phyloP scores from a whole-genome alignment of 2,797 vertebrate species.

The Anguilla marmorata region DNA sequence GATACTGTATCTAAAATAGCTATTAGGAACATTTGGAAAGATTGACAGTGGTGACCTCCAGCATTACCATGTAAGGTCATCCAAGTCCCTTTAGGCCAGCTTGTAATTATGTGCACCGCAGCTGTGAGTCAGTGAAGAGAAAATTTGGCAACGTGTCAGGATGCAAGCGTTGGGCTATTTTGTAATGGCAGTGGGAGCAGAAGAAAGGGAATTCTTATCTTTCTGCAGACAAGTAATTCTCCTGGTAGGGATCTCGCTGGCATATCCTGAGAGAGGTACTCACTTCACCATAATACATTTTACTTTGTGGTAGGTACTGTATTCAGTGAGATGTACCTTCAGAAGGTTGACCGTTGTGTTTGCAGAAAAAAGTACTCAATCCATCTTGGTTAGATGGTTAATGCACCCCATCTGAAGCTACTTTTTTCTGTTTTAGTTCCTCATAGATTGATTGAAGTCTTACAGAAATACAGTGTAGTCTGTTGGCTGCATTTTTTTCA shows the following conservation, averaged over 20 bases:
- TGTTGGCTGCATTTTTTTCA: background rate
- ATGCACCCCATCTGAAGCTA: background rate
- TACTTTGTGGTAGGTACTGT: background rate
- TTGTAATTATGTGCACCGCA: constrained; percentile 33
- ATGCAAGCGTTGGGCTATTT: background rate
- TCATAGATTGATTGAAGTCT: background rate
- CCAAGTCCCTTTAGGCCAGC: constrained; percentile 31
- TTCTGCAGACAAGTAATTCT: background rate
- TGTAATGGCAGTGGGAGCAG: constrained; percentile 1
- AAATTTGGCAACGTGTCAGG: constrained; percentile 1
- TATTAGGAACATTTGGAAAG: background rate
- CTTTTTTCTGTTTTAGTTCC: background rate
- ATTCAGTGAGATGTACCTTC: background rate
- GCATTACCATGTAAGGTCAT: constrained; percentile 41
- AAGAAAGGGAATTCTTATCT: constrained; percentile 22
- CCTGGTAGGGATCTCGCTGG: background rate
- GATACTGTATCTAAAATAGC: constrained; percentile 17
- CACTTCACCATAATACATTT: background rate
- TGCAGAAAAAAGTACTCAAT: background rate
- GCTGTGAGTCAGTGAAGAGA: constrained; percentile 33
- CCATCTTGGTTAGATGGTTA: background rate
- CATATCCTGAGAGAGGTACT: background rate
- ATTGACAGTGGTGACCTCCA: constrained; percentile 31
- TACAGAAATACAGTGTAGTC: background rate
- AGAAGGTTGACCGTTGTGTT: background rate